Percentiles rank a stretch among this genome's conserved stretches.
phyloP scores from a whole-genome alignment of 2,113 vertebrate species.

The Prionailurus viverrinus region DNA sequence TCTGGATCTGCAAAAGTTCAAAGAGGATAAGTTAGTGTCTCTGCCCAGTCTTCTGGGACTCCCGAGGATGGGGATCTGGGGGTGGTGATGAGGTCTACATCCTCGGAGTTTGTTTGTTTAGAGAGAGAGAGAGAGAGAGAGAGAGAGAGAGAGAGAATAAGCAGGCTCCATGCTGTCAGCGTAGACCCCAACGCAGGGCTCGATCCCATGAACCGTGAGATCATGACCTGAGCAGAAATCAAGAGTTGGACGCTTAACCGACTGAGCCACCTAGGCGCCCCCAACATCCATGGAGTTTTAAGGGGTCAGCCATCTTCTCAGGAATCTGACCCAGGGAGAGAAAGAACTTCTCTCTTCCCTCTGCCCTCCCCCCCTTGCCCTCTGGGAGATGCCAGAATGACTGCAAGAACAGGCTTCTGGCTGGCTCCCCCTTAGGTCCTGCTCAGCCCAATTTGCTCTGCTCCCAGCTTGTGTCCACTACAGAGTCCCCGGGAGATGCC shows the following conservation, averaged over 20 bases:
- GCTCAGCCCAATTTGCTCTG: background rate
- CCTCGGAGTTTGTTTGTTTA: no score
- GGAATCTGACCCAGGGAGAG: background rate
- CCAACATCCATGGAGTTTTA: background rate
- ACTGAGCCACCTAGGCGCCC: no score
- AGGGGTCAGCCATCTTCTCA: background rate
- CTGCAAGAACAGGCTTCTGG: background rate
- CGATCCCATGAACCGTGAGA: no score
- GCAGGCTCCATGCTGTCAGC: no score
- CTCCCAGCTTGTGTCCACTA: background rate
- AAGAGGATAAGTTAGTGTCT: slow-evolving; percentile 53
- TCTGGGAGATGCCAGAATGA: background rate
- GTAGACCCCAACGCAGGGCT: no score
- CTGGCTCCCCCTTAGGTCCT: background rate
- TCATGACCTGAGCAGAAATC: no score
- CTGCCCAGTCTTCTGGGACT: background rate
- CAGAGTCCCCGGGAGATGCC: background rate
- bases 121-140: no score
- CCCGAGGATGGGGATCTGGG: background rate
- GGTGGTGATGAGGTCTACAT: background rate
- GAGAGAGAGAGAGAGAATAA: no score
- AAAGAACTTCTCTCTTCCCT: background rate
- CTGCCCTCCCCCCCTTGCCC: background rate
- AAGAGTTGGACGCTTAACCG: no score
- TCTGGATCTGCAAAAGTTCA: slow-evolving; percentile 71